These are phyloP conservation scores for Lacanobia oleracea DNA, from an alignment of 2,888 invertebrate genomes.

Conservation along the genomic window DNA sequence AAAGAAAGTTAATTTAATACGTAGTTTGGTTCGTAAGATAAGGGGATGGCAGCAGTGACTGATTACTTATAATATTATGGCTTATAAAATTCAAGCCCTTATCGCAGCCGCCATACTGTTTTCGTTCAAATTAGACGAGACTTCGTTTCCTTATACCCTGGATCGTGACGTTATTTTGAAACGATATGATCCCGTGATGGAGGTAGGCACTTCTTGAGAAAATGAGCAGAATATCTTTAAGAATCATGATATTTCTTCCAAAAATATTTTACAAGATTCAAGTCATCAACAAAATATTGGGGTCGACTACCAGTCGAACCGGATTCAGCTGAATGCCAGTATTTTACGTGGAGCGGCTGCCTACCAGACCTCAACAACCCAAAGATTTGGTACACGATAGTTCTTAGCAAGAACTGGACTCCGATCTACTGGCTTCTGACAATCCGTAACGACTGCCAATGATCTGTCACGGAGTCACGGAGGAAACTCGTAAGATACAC, in stretches of 20 bases:
- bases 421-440: no score
- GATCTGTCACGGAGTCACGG: no score
- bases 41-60: constrained; percentile 58
- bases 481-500: no score
- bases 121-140: constrained; percentile 59
- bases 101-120: constrained; percentile 65
- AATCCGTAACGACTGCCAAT: no score
- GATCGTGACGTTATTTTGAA: constrained; percentile 52
- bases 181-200: constrained; percentile 21
- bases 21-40: constrained; percentile 60
- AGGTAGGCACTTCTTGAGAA: neutral
- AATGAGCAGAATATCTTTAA: constrained; percentile 24
- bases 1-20: constrained; percentile 67
- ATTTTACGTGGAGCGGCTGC: no score
- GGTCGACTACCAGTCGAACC: no score
- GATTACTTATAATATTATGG: constrained; percentile 65
- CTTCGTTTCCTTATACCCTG: constrained; percentile 53
- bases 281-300: neutral
- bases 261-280: neutral
- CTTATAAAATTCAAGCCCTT: constrained; percentile 64
- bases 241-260: neutral
- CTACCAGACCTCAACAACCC: no score
- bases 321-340: no score
- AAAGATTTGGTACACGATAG: no score
- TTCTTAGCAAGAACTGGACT: no score